phyloP scores from a whole-genome alignment of 2,888 invertebrate species.

The Ferrisia virgata region DNA sequence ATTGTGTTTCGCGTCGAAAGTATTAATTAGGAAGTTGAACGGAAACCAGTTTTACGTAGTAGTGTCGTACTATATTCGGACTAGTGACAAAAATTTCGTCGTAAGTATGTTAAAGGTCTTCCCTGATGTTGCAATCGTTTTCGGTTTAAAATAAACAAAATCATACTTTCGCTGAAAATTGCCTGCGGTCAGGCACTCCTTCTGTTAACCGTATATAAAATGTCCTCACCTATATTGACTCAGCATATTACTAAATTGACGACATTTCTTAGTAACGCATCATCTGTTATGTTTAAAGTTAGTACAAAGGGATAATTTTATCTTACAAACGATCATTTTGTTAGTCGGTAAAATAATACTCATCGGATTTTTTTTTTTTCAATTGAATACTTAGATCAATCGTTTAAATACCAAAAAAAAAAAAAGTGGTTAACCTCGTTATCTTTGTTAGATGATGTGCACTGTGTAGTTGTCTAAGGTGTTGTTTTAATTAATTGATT shows the following conservation, averaged over 20 bases:
- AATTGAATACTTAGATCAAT: not conserved
- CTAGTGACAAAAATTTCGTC: not conserved
- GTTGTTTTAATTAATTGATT: not conserved
- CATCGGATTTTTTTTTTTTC: not conserved
- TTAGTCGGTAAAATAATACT: not conserved
- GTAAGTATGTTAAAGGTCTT: not conserved
- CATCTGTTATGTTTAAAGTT: not conserved
- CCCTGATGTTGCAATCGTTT: not conserved
- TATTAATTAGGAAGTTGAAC: conserved; percentile 1
- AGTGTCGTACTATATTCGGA: not conserved
- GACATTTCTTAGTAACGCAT: not conserved
- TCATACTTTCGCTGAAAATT: not conserved
- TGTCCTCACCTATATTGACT: not conserved
- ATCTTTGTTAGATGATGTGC: not conserved
- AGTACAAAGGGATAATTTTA: not conserved
- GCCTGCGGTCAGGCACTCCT: not conserved
- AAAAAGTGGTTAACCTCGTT: conserved; percentile 4
- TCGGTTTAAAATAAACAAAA: not conserved
- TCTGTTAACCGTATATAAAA: not conserved
- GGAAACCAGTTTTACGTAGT: not conserved
- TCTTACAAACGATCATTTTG: not conserved
- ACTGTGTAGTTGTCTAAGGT: not conserved
- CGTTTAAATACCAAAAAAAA: not conserved
- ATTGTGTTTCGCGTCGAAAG: not conserved
- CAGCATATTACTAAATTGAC: not conserved